These are phyloP conservation scores for Cosmia trapezina DNA, from an alignment of 2,888 invertebrate genomes.

Conservation along the genomic window DNA sequence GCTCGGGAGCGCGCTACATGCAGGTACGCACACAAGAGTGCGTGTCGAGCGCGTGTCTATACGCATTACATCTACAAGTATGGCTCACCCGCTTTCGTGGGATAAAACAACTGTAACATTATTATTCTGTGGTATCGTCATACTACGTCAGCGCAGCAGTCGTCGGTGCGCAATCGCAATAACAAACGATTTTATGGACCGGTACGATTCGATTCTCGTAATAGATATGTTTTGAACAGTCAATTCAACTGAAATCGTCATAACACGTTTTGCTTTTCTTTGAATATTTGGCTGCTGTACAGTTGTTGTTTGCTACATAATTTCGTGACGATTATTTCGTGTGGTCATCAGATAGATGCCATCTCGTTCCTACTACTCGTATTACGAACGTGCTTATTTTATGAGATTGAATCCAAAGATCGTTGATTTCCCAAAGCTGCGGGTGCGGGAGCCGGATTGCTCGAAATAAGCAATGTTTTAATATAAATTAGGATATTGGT, in stretches of 20 bases:
- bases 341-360: neutral
- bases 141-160: constrained; percentile 13
- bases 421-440: neutral
- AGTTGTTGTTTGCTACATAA: constrained; percentile 23
- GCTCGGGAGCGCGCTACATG: too few relatives aligned
- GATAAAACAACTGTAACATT: too few relatives aligned
- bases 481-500: neutral
- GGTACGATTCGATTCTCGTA: constrained; percentile 39
- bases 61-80: too few relatives aligned
- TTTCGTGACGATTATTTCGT: constrained; percentile 11
- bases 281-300: constrained; percentile 35
- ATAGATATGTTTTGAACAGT: constrained; percentile 46
- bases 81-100: too few relatives aligned
- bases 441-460: neutral
- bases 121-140: neutral
- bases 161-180: constrained; percentile 34
- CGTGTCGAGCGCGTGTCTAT: too few relatives aligned
- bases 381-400: neutral
- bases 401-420: neutral
- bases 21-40: too few relatives aligned
- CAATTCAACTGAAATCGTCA: constrained; percentile 46
- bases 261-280: constrained; percentile 32
- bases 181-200: constrained; percentile 16
- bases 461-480: neutral
- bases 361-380: neutral